Percentiles rank a stretch among this genome's conserved stretches.
Conservation (phyloP, 1,140 invertebrate genomes). For the Hesperophylax magnus region DNA sequence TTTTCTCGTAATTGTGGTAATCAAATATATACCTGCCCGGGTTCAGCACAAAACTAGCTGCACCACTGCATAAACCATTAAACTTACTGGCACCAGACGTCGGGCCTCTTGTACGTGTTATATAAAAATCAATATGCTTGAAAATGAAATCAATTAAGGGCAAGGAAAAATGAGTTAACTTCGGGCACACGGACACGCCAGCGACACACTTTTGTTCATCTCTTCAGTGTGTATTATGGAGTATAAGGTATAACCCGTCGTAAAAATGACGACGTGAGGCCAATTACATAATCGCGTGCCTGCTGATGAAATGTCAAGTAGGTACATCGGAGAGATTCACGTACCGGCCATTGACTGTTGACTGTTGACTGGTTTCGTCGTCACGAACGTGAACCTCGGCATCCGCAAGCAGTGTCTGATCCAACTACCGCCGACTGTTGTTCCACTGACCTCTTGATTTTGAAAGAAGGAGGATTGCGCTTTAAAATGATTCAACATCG, state of each 20-base stretch:
- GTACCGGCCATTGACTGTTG: neutral
- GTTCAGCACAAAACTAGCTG: no score
- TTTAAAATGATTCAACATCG: neutral
- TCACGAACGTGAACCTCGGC: constrained; percentile 3
- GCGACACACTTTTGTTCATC: no score
- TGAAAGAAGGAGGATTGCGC: neutral
- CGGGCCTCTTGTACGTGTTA: no score
- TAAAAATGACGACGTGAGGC: neutral
- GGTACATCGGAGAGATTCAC: neutral
- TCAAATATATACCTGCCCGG: no score
- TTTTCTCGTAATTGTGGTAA: no score
- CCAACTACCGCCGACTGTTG: neutral
- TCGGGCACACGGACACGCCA: no score
- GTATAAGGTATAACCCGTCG: neutral
- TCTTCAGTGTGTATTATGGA: no score
- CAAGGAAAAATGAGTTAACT: no score
- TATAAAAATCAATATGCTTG: no score
- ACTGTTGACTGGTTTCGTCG: neutral
- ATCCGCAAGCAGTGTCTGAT: neutral
- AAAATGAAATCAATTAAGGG: no score
- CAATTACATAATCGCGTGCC: constrained; percentile 9
- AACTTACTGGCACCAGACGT: no score
- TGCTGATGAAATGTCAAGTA: constrained; percentile 7
- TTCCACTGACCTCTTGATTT: constrained; percentile 15
- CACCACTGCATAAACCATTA: no score